These are phyloP conservation scores for Galeruca laticollis DNA, from an alignment of 2,888 invertebrate genomes.

Conservation along the genomic window DNA sequence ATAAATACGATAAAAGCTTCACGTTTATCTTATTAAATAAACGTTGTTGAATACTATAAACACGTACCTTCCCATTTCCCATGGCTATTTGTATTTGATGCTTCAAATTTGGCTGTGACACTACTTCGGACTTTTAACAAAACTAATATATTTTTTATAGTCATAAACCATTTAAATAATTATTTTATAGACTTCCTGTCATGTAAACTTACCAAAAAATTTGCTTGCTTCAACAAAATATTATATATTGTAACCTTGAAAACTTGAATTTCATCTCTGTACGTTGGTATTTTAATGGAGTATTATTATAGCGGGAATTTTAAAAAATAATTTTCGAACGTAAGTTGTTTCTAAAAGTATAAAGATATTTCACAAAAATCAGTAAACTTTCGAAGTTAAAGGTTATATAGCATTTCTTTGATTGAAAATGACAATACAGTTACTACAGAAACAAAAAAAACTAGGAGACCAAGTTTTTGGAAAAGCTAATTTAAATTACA, in stretches of 20 bases:
- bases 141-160: slow-evolving; percentile 25
- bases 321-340: slow-evolving; percentile 13
- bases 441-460: slow-evolving; percentile 18
- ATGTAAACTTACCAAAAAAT: slow-evolving; percentile 45
- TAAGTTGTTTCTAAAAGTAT: slow-evolving; percentile 7
- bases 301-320: slow-evolving; percentile 38
- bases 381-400: slow-evolving; percentile 31
- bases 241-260: slow-evolving; percentile 44
- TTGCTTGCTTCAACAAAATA: slow-evolving; percentile 45
- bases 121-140: slow-evolving; percentile 29
- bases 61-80: slow-evolving; percentile 56
- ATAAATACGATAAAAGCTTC: slow-evolving; percentile 1
- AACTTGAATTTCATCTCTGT: slow-evolving; percentile 41
- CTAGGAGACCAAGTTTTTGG: neutral
- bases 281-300: slow-evolving; percentile 24
- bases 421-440: slow-evolving; percentile 7
- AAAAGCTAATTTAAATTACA: too few species aligned
- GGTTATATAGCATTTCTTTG: slow-evolving; percentile 32
- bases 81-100: slow-evolving; percentile 54
- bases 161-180: slow-evolving; percentile 27
- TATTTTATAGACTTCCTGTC: slow-evolving; percentile 30
- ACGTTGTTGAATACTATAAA: slow-evolving; percentile 27
- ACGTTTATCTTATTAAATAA: neutral
- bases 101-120: slow-evolving; percentile 56
- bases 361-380: slow-evolving; percentile 27